Evolutionary conservation across 2,888 invertebrate species (phyloP).

Genomic region (Apamea monoglypha): DNA sequence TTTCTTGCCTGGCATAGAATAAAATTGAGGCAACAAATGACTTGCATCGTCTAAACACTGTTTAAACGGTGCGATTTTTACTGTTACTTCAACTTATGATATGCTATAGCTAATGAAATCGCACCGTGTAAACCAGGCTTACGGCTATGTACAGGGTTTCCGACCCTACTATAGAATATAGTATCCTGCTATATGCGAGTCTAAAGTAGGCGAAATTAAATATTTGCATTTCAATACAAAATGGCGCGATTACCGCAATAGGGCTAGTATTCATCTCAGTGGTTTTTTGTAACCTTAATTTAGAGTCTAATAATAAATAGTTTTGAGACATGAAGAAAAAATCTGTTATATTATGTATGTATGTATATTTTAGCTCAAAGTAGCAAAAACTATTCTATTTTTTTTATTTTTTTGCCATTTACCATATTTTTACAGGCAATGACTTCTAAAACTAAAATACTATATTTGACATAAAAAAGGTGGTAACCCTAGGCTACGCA

Average conservation of each 20-base stretch:
- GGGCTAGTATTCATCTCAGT: neutral
- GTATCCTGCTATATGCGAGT: neutral
- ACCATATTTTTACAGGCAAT: no score
- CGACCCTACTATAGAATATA: neutral
- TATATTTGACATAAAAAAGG: no score
- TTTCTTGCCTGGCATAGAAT: neutral
- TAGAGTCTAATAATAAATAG: neutral
- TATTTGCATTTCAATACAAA: neutral
- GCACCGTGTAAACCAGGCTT: neutral
- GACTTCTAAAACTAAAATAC: no score
- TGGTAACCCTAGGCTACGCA: neutral
- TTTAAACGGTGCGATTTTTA: neutral
- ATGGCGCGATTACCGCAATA: neutral
- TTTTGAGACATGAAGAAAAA: no score
- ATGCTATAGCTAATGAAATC: neutral
- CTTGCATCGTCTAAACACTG: neutral
- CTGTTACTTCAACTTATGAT: neutral
- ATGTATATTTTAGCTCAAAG: no score
- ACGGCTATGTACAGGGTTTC: neutral
- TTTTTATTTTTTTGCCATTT: neutral
- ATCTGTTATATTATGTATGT: no score
- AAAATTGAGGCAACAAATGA: neutral
- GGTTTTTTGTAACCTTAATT: neutral
- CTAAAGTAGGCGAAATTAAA: no score
- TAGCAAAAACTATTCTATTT: neutral